These are phyloP conservation scores for Hemichromis elongatus DNA, from an alignment of 2,113 vertebrate genomes.

Conservation along the genomic window DNA sequence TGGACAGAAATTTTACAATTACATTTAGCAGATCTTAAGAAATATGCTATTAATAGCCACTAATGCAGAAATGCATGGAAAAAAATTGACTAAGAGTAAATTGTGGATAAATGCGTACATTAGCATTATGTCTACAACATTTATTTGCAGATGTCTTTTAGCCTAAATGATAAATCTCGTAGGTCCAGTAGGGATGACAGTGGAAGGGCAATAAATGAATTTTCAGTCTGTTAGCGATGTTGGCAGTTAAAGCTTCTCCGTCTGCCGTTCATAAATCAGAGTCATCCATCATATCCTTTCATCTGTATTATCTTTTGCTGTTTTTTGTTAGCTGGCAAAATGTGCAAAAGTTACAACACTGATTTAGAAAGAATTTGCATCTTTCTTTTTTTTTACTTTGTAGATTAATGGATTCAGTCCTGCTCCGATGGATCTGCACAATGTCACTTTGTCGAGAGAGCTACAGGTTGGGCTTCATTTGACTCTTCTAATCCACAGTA, in stretches of 20 bases:
- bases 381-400: conserved; percentile 5
- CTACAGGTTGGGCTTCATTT: conserved; percentile 80
- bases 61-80: neutral
- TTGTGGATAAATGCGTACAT: neutral
- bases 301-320: neutral
- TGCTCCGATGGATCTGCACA: conserved; percentile 83
- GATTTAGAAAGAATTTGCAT: neutral
- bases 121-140: neutral
- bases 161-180: neutral
- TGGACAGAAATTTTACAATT: neutral
- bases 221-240: neutral
- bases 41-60: neutral
- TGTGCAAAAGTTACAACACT: neutral
- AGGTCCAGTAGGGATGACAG: neutral
- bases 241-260: neutral
- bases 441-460: conserved; percentile 87
- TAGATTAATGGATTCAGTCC: conserved; percentile 86
- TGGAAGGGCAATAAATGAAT: neutral
- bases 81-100: neutral
- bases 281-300: neutral
- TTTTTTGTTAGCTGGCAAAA: neutral
- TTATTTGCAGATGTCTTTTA: neutral
- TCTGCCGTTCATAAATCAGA: neutral
- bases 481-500: neutral
- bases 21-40: neutral